Conservation (phyloP, 2,888 invertebrate genomes). For the Microplitis manilae region DNA sequence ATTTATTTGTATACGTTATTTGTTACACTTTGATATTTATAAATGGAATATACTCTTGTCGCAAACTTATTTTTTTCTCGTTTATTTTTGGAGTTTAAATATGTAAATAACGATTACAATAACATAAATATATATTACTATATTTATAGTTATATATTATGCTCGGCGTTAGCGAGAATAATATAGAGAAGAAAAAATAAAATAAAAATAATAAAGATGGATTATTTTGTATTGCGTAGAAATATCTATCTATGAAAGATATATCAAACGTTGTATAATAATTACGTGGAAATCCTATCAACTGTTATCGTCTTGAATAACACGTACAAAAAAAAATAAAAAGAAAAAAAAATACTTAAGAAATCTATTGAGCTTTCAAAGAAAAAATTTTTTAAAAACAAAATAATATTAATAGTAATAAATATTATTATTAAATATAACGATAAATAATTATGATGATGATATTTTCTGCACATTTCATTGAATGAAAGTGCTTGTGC, state of each 20-base stretch:
- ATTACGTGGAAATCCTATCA: constrained; percentile 66
- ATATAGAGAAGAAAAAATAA: constrained; percentile 37
- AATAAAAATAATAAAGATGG: constrained; percentile 52
- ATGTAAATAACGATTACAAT: not conserved
- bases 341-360: constrained; percentile 44
- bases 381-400: constrained; percentile 15
- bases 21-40: constrained; percentile 1
- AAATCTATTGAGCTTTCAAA: constrained; percentile 43
- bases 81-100: not conserved
- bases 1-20: not conserved
- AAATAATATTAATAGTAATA: constrained; percentile 9
- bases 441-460: not conserved
- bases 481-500: constrained; percentile 28
- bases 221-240: constrained; percentile 50
- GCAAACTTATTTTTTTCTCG: not conserved
- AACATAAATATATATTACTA: not conserved
- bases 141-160: constrained; percentile 4
- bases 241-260: constrained; percentile 62
- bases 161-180: not conserved
- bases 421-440: not conserved
- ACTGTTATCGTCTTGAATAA: constrained; percentile 65
- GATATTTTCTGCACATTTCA: not conserved
- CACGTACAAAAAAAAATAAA: constrained; percentile 49
- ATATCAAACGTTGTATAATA: constrained; percentile 65
- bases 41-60: not conserved